phyloP scores from a whole-genome alignment of 2,797 vertebrate species.

The Remorina albescens region DNA sequence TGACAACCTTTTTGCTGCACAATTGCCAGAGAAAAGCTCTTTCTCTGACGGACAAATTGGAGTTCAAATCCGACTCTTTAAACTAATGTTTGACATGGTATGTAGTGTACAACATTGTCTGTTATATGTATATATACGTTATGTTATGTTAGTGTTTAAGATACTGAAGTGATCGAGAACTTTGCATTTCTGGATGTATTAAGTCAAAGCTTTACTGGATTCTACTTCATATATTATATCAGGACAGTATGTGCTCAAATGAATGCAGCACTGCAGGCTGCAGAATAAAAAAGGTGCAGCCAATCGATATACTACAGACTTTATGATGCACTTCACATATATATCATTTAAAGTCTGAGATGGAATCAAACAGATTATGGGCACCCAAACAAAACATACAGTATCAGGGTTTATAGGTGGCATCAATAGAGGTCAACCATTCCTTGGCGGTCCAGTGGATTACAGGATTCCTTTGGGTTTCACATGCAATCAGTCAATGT shows the following conservation, averaged over 20 bases:
- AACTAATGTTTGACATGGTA: background rate
- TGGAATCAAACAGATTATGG: too few relatives aligned
- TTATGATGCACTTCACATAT: too few relatives aligned
- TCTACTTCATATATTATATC: background rate
- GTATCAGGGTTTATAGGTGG: too few relatives aligned
- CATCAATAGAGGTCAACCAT: too few relatives aligned
- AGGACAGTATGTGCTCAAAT: background rate
- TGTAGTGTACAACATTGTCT: background rate
- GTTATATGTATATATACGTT: background rate
- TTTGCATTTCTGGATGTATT: background rate
- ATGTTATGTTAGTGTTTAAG: background rate
- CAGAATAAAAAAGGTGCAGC: background rate
- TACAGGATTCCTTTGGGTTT: too few relatives aligned
- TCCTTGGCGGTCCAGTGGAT: too few relatives aligned
- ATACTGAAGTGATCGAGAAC: background rate
- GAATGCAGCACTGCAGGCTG: background rate
- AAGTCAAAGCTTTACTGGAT: background rate
- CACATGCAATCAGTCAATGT: too few relatives aligned
- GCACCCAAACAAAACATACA: too few relatives aligned
- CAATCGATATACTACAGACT: too few relatives aligned
- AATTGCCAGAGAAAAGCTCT: slow-evolving; percentile 17
- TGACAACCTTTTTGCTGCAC: slow-evolving; percentile 33
- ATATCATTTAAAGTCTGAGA: too few relatives aligned
- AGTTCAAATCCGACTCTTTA: slow-evolving; percentile 43
- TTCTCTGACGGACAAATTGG: slow-evolving; percentile 40